Percentiles rank a stretch among this genome's conserved stretches.
These are phyloP conservation scores for Ecliptopera silaceata DNA, from an alignment of 2,888 invertebrate genomes.

Conservation along the genomic window DNA sequence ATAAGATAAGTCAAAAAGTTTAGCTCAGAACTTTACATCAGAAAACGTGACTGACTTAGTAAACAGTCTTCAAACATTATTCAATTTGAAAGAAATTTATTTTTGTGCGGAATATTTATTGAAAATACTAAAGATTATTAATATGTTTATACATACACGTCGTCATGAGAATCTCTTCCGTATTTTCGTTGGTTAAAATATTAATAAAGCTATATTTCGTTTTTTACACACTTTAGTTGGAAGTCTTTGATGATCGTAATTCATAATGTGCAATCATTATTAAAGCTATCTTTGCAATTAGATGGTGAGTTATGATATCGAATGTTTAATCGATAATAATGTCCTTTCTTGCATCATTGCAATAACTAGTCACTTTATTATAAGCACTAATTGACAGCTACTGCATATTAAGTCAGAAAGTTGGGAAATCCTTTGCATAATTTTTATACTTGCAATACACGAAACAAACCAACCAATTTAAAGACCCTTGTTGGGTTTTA, in stretches of 20 bases:
- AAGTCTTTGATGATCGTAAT: no score
- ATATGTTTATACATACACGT: no score
- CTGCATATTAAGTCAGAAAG: not conserved
- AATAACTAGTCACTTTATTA: not conserved
- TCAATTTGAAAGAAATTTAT: not conserved
- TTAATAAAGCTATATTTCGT: no score
- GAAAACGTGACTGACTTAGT: conserved; percentile 13
- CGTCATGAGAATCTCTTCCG: no score
- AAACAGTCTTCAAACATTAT: not conserved
- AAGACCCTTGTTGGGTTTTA: conserved; percentile 19
- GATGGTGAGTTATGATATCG: not conserved
- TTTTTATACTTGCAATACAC: conserved; percentile 1
- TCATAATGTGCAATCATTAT: no score
- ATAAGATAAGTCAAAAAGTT: not conserved
- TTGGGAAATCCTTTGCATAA: not conserved
- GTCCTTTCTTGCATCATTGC: not conserved
- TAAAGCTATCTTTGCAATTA: not conserved
- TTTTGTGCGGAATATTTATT: no score
- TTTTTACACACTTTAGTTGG: no score
- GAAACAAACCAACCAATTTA: conserved; percentile 1
- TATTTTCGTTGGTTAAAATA: no score
- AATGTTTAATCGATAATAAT: not conserved
- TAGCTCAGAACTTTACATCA: not conserved
- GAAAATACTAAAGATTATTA: not conserved
- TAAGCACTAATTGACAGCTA: not conserved